Conservation (phyloP, 2,888 invertebrate species). For the Euclidia mi region DNA sequence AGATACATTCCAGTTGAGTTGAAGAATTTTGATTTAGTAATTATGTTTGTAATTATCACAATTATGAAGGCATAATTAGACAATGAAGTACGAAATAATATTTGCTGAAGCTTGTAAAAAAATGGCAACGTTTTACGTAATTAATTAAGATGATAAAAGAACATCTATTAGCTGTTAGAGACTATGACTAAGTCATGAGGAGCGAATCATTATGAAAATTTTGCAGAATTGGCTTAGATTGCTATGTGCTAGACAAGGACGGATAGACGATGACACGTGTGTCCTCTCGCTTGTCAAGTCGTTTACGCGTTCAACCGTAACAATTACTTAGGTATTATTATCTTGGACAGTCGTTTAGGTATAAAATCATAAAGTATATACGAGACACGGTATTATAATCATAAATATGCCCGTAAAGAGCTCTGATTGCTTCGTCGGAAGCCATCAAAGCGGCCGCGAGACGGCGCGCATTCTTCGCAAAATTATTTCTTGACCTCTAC, state of each 20-base stretch:
- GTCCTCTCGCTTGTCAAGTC: constrained; percentile 59
- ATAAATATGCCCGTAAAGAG: constrained; percentile 89
- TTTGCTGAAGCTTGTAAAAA: constrained; percentile 35
- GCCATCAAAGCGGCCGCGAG: constrained; percentile 86
- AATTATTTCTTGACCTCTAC: constrained; percentile 83
- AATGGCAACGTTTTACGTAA: constrained; percentile 35
- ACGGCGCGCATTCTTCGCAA: constrained; percentile 79
- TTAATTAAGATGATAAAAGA: constrained; percentile 35
- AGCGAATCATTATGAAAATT: constrained; percentile 30
- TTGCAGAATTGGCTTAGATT: constrained; percentile 22
- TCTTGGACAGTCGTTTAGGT: constrained; percentile 76
- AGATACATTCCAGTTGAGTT: constrained; percentile 27
- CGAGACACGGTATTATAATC: constrained; percentile 89
- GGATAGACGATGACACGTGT: constrained; percentile 4
- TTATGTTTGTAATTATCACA: constrained; percentile 42
- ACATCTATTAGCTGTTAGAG: constrained; percentile 31
- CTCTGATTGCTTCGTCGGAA: constrained; percentile 89
- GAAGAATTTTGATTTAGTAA: constrained; percentile 48
- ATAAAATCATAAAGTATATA: constrained; percentile 89
- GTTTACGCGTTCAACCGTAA: constrained; percentile 74
- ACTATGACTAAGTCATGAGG: constrained; percentile 12
- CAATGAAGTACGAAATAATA: constrained; percentile 45
- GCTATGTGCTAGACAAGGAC: constrained; percentile 1
- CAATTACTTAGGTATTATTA: constrained; percentile 84
- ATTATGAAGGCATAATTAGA: constrained; percentile 38